Conservation (phyloP, 2,113 vertebrate species). For the Oriolus oriolus region DNA sequence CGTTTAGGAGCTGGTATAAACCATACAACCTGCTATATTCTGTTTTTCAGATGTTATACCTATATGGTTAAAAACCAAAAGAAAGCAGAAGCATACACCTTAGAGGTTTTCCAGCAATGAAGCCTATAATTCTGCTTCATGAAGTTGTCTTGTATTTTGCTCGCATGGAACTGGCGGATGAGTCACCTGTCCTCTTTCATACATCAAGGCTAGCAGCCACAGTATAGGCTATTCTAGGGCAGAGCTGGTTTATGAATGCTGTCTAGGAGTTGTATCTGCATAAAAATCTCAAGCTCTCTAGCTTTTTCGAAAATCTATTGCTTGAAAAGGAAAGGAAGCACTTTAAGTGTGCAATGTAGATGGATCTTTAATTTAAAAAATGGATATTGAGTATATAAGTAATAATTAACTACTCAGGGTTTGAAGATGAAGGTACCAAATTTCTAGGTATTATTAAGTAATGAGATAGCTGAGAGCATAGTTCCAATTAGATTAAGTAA, state of each 20-base stretch:
- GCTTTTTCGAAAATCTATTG: not conserved
- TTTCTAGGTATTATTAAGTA: slow-evolving; percentile 8
- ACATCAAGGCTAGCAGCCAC: not conserved
- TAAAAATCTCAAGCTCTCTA: not conserved
- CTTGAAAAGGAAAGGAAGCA: not conserved
- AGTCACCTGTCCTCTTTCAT: not conserved
- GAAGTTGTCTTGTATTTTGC: not conserved
- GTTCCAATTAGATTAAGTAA: slow-evolving; percentile 1
- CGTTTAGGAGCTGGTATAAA: not conserved
- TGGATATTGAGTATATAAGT: not conserved
- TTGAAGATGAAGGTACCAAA: not conserved
- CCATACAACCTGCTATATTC: not conserved
- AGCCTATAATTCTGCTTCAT: not conserved
- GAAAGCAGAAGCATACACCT: not conserved
- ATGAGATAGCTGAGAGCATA: not conserved
- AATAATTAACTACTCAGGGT: not conserved
- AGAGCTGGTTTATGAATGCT: not conserved
- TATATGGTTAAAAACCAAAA: not conserved
- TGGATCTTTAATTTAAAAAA: not conserved
- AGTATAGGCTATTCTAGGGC: not conserved
- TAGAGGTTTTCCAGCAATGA: not conserved
- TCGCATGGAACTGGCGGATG: not conserved
- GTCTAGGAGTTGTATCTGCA: not conserved
- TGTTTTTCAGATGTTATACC: not conserved
- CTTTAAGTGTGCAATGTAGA: not conserved